These are phyloP conservation scores for Melangyna quadrimaculata DNA, from an alignment of 2,888 invertebrate genomes.

Conservation along the genomic window DNA sequence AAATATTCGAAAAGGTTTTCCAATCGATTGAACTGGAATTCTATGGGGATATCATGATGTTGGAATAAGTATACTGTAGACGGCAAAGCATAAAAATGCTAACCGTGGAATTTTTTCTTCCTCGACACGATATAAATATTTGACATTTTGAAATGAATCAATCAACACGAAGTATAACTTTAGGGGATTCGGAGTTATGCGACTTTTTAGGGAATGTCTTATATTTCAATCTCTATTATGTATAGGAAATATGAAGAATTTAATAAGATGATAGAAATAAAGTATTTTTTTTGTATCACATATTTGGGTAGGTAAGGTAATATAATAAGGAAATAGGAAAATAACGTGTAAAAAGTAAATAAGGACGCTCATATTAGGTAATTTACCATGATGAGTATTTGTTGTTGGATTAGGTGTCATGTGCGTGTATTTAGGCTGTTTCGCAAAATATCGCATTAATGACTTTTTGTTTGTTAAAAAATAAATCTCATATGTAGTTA, in stretches of 20 bases:
- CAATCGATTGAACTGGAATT: conserved; percentile 53
- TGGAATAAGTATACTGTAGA: too few species aligned
- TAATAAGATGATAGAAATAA: neutral
- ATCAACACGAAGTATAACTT: conserved; percentile 28
- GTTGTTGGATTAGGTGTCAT: too few species aligned
- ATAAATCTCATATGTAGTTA: too few species aligned
- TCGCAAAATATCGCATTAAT: too few species aligned
- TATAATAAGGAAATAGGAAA: neutral
- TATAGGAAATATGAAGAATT: neutral
- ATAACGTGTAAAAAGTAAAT: neutral
- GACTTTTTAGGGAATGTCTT: neutral
- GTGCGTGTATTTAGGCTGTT: too few species aligned
- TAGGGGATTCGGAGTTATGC: neutral
- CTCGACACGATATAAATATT: conserved; percentile 42
- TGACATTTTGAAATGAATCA: conserved; percentile 48
- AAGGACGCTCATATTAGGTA: too few species aligned
- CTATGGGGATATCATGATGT: conserved; percentile 11
- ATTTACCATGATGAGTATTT: too few species aligned
- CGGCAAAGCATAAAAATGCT: neutral
- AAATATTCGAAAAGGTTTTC: conserved; percentile 53
- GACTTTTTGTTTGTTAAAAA: too few species aligned
- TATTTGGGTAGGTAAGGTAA: neutral
- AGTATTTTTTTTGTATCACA: neutral
- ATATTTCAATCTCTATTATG: neutral
- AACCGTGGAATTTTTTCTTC: neutral